phyloP scores from a whole-genome alignment of 2,113 vertebrate species.

The Lanius collurio region DNA sequence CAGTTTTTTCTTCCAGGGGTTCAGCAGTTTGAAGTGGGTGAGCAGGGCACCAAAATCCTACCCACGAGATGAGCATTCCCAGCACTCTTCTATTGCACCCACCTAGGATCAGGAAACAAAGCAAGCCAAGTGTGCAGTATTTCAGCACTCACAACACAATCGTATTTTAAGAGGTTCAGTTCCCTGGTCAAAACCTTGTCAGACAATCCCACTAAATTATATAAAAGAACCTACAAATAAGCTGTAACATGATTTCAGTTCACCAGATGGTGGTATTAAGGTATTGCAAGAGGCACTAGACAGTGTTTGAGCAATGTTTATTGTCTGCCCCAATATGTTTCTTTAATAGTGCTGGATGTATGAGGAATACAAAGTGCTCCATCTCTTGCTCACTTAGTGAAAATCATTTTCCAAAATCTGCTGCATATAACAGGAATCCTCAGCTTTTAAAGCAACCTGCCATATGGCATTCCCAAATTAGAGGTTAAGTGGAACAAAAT shows the following conservation, averaged over 20 bases:
- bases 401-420: not conserved
- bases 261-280: conserved; percentile 40
- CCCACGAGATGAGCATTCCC: rapidly evolving
- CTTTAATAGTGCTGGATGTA: not conserved
- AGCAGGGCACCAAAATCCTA: not conserved
- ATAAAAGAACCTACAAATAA: not conserved
- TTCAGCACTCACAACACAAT: not conserved
- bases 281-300: not conserved
- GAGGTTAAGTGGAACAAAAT: conserved; percentile 4
- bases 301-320: not conserved
- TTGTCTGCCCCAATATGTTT: not conserved
- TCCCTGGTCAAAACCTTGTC: not conserved
- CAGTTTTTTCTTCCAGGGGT: not conserved
- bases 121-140: rapidly evolving
- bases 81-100: not conserved
- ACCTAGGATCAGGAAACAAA: not conserved
- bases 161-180: not conserved
- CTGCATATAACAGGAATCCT: not conserved
- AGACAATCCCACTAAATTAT: not conserved
- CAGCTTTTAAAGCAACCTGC: not conserved
- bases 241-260: not conserved
- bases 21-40: not conserved
- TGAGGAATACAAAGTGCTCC: not conserved
- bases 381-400: conserved; percentile 2
- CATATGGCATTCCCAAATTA: not conserved